phyloP scores from a whole-genome alignment of 2,888 invertebrate genomes.

The Antitype chi region DNA sequence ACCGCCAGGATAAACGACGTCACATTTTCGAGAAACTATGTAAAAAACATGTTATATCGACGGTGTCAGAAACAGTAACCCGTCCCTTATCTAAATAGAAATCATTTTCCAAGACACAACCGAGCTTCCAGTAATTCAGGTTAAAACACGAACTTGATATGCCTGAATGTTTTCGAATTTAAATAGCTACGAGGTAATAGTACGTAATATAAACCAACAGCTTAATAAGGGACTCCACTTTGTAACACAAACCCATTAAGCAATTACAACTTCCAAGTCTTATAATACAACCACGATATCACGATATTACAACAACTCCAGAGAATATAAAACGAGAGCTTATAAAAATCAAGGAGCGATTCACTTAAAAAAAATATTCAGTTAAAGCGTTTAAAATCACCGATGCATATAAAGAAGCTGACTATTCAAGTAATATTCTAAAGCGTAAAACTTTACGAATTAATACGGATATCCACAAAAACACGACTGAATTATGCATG shows the following conservation, averaged over 20 bases:
- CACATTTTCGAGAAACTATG: slow-evolving; percentile 26
- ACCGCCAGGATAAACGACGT: neutral
- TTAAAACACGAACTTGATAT: slow-evolving; percentile 38
- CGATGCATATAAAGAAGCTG: slow-evolving; percentile 37
- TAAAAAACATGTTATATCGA: slow-evolving; percentile 45
- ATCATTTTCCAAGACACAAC: slow-evolving; percentile 55
- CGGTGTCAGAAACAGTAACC: slow-evolving; percentile 45
- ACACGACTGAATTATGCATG: slow-evolving; percentile 78
- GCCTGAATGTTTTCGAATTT: slow-evolving; percentile 28
- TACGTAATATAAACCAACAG: slow-evolving; percentile 34
- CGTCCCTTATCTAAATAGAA: slow-evolving; percentile 49
- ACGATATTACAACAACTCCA: slow-evolving; percentile 26
- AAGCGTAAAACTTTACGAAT: slow-evolving; percentile 48
- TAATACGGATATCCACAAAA: slow-evolving; percentile 55
- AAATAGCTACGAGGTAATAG: slow-evolving; percentile 29
- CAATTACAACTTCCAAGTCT: slow-evolving; percentile 39
- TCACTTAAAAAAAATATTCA: slow-evolving; percentile 39
- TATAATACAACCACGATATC: slow-evolving; percentile 20
- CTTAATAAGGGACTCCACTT: slow-evolving; percentile 33
- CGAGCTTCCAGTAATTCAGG: slow-evolving; percentile 42
- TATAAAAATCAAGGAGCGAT: slow-evolving; percentile 40
- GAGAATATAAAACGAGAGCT: slow-evolving; percentile 29
- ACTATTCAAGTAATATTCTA: slow-evolving; percentile 42
- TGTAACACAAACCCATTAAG: slow-evolving; percentile 26
- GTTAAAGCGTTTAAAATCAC: slow-evolving; percentile 43